Evolutionary conservation across 2,888 invertebrate species (phyloP), one percentile per base, ranked within the genome.

Genomic region (Eucriotettix oculatus): DNA sequence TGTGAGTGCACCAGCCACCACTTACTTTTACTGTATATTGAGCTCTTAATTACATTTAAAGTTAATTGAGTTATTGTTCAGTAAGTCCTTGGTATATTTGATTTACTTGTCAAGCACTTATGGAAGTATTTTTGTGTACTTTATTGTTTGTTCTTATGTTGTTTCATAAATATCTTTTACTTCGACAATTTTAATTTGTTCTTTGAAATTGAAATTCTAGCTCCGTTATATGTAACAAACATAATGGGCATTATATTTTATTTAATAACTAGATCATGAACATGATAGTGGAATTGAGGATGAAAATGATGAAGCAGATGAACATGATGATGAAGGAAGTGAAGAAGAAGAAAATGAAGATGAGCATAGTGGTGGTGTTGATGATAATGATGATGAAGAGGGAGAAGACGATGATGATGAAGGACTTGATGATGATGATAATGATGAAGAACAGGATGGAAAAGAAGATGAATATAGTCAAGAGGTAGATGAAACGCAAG

Each of bases 221-320:
- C 9, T 1, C 16, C 2, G 12, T 48, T 48, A 48, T 48, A 48
- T 48, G 9, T 56, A 40, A 29, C 1, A n/a, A 56, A 9, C 9
- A n/a, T 42, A 41, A 56, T 9, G 10, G 14, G 5, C 42, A 40
- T 42, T 54, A 17, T 14, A 17, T 29, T 16, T 10, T 9, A 16
- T 10, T 54, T 17, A 16, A 3, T 52, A 66, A 42, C 67, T 69
- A 60, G 66, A 69, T 55, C 72, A 74, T 56, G 69, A 71, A 1
- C 68, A 74, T 29, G 72, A 72, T 56, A 68, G 72, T 44, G 67
- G 74, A 40, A 61, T 56, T 43, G 64, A 44, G 11, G 54, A 71
- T 61, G 68, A 64, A 58, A 67, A 69, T 57, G 67, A 67, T 55
- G 66, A 67, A 16, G 62, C 59, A 54, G 58, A 63, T 29, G 60